These are phyloP conservation scores for Ivindomyrus marchei DNA, from an alignment of 2,113 vertebrate genomes.

Conservation along the genomic window DNA sequence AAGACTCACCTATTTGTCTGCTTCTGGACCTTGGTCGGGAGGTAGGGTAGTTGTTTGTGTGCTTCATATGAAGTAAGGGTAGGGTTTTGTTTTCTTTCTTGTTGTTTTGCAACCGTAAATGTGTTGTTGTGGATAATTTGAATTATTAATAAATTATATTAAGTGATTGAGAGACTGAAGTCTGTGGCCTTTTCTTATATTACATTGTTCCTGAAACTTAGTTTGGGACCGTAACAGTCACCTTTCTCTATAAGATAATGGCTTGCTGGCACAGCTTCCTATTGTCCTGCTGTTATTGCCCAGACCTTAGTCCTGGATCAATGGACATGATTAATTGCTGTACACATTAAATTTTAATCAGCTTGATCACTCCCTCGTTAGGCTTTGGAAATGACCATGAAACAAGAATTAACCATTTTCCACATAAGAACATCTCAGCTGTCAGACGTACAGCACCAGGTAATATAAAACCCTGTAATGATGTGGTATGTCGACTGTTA, in stretches of 20 bases:
- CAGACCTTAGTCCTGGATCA: not conserved
- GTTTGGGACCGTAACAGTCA: too few relatives aligned
- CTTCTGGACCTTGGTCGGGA: too few relatives aligned
- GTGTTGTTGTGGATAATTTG: too few relatives aligned
- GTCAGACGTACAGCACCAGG: not conserved
- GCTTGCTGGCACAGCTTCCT: not conserved
- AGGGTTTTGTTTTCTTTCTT: too few relatives aligned
- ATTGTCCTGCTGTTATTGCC: not conserved
- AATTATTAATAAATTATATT: too few relatives aligned
- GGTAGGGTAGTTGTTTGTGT: too few relatives aligned
- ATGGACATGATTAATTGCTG: not conserved
- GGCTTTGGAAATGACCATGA: not conserved
- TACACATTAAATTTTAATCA: not conserved
- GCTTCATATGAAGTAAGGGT: too few relatives aligned
- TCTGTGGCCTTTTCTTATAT: too few relatives aligned
- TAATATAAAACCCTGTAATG: not conserved
- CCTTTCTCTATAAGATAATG: not conserved
- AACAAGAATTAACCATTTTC: not conserved
- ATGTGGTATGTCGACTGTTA: not conserved
- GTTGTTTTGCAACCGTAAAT: too few relatives aligned
- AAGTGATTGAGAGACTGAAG: too few relatives aligned
- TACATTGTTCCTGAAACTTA: too few relatives aligned
- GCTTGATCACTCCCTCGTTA: not conserved
- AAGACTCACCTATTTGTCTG: too few relatives aligned
- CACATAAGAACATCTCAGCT: not conserved